These are phyloP conservation scores for Podiceps cristatus DNA, from an alignment of 2,113 vertebrate species.

Conservation along the genomic window DNA sequence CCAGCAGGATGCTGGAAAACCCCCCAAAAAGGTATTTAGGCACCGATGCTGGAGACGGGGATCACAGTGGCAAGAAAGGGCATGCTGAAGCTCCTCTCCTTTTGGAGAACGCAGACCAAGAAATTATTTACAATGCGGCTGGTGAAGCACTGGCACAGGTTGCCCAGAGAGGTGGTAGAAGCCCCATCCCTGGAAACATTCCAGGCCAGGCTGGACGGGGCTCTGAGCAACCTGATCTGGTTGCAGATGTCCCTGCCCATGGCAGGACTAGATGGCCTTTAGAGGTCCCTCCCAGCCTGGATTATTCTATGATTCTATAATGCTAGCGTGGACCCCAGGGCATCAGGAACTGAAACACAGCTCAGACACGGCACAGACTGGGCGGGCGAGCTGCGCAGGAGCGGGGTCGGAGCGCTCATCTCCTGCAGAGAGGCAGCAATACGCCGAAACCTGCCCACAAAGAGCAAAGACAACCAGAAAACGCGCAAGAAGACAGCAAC, in stretches of 20 bases:
- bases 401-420: fast-evolving
- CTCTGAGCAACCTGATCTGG: too few species aligned
- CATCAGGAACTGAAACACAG: neutral
- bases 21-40: neutral
- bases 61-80: neutral
- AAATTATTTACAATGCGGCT: too few species aligned
- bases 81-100: neutral
- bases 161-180: too few species aligned
- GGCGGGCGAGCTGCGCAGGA: neutral
- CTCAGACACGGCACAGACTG: neutral
- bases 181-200: too few species aligned
- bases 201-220: too few species aligned
- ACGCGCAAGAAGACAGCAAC: fast-evolving
- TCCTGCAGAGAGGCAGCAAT: neutral
- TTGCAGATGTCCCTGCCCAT: too few species aligned
- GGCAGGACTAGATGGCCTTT: too few species aligned
- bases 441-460: fast-evolving
- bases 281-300: too few species aligned
- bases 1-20: neutral
- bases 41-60: neutral
- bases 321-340: neutral
- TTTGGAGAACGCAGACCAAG: neutral
- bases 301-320: too few species aligned
- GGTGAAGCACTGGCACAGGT: too few species aligned
- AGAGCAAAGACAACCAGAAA: neutral